These are phyloP conservation scores for Papilio gigon DNA, from an alignment of 2,888 invertebrate genomes.

Conservation along the genomic window DNA sequence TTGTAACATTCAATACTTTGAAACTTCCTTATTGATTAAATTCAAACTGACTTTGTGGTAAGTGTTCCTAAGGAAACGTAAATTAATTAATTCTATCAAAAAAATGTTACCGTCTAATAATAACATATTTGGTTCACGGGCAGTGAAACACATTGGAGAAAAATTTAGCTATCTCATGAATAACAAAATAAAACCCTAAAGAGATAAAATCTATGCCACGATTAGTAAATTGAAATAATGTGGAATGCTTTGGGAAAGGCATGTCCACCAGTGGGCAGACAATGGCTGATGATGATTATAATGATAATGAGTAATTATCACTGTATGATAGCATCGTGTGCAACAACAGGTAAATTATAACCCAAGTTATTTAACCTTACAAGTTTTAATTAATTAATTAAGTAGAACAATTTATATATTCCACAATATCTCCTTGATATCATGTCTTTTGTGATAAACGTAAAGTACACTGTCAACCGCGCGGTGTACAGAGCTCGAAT, in stretches of 20 bases:
- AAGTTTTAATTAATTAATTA: no score
- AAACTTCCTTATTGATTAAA: constrained; percentile 25
- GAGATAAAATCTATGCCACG: no score
- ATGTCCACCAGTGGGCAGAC: no score
- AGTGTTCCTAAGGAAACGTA: constrained; percentile 8
- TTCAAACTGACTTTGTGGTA: constrained; percentile 10
- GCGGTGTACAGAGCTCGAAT: constrained; percentile 20
- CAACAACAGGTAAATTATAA: no score
- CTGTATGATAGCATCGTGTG: no score
- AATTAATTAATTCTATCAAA: neutral
- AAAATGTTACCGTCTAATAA: neutral
- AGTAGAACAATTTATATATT: no score
- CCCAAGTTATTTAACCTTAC: neutral
- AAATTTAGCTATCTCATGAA: neutral
- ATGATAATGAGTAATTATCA: no score
- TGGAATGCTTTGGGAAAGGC: no score
- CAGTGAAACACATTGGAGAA: neutral
- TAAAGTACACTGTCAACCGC: constrained; percentile 1
- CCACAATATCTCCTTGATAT: neutral
- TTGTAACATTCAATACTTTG: constrained; percentile 17
- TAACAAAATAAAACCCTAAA: no score
- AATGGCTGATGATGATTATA: no score
- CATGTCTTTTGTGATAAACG: neutral
- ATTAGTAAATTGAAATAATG: no score
- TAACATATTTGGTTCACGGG: neutral